Conservation (phyloP, 2,888 invertebrate genomes). For the Plemyria rubiginata region DNA sequence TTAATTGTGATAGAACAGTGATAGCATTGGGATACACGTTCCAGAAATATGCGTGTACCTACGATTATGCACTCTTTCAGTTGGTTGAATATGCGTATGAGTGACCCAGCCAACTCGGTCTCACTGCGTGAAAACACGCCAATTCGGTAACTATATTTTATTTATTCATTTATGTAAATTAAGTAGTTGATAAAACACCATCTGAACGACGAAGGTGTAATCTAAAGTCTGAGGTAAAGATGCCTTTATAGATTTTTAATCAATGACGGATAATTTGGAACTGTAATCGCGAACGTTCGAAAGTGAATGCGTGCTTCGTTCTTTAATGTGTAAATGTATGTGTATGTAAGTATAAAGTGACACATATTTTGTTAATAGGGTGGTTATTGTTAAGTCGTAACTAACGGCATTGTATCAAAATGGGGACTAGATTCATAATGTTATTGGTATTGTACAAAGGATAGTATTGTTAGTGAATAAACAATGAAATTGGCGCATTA, state of each 20-base stretch:
- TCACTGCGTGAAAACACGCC: constrained; percentile 61
- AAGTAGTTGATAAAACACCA: constrained; percentile 78
- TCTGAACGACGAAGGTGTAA: constrained; percentile 79
- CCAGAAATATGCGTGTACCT: constrained; percentile 26
- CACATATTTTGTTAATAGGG: constrained; percentile 80
- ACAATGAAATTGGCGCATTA: constrained; percentile 84
- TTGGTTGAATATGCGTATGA: constrained; percentile 25
- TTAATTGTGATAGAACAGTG: constrained; percentile 81
- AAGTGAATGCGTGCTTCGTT: constrained; percentile 67
- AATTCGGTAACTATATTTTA: constrained; percentile 78
- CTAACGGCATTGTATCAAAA: constrained; percentile 79
- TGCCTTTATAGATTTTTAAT: constrained; percentile 85
- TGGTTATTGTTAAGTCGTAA: constrained; percentile 74
- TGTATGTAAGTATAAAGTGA: constrained; percentile 79
- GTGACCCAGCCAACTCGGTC: constrained; percentile 46
- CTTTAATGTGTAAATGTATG: constrained; percentile 68
- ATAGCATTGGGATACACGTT: constrained; percentile 56
- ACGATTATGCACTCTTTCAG: constrained; percentile 19
- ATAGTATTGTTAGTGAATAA: constrained; percentile 79
- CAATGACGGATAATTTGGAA: constrained; percentile 70
- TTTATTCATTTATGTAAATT: constrained; percentile 76
- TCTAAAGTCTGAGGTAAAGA: constrained; percentile 85
- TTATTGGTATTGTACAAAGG: constrained; percentile 84
- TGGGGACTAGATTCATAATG: constrained; percentile 74
- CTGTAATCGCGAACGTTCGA: constrained; percentile 63